phyloP scores from a whole-genome alignment of 2,113 vertebrate species.

The Strix aluco region DNA sequence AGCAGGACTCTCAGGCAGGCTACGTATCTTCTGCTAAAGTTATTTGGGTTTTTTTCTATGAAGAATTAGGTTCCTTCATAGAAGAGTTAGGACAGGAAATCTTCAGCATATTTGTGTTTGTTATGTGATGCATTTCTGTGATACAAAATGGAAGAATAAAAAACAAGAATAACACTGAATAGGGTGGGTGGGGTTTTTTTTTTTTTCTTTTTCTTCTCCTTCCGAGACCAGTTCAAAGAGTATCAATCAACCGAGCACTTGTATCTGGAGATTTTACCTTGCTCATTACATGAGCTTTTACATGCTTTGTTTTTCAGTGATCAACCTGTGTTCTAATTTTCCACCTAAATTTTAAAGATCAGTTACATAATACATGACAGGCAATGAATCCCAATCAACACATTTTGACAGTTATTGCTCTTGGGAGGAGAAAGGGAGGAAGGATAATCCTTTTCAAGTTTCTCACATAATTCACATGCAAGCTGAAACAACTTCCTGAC shows the following conservation, averaged over 20 bases:
- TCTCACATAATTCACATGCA: background rate
- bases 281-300: background rate
- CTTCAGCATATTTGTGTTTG: background rate
- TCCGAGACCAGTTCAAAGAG: background rate
- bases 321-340: background rate
- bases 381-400: background rate
- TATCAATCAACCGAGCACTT: background rate
- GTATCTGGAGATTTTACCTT: background rate
- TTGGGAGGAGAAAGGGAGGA: background rate
- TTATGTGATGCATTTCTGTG: background rate
- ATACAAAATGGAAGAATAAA: background rate
- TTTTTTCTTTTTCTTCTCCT: background rate
- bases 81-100: background rate
- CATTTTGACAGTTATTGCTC: slow-evolving; percentile 2
- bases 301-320: background rate
- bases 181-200: background rate
- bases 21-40: background rate
- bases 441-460: slow-evolving; percentile 22
- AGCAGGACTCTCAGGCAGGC: background rate
- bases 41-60: background rate
- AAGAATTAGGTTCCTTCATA: background rate
- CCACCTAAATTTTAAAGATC: background rate
- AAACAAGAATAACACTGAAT: background rate
- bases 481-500: slow-evolving; percentile 17
- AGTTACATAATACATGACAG: background rate